Base-by-base conservation (phyloP, 2,888 invertebrate genomes). In the Eledona agricola region DNA sequence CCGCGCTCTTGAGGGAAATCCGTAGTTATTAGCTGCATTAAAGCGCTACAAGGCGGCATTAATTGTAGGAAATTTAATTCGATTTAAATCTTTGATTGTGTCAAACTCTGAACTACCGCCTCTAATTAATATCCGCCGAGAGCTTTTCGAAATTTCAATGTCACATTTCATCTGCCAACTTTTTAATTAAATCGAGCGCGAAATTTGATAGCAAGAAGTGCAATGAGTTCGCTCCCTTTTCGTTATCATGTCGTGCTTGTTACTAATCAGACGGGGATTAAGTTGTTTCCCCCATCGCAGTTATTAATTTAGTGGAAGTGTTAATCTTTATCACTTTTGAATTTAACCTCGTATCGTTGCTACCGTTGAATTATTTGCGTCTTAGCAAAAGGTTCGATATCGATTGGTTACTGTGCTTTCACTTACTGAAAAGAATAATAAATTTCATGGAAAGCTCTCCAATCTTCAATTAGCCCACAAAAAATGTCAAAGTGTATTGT, bases 61-160 rank as follows among this genome's bases (percentile, higher is more conserved):
- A n/a, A n/a, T n/a, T n/a, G n/a, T n/a, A n/a, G n/a, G 7, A 42
- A 42, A 17, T 19, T 20, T 46, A 35, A 46, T 11, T 46, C 35
- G 34, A 46, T 46, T 46, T 17, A 19, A 46, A 20, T 46, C 28
- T 35, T 46, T 35, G 9, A 35, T 26, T 46, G 13, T 13, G 22
- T 35, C 34, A 26, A 49, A 32, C 32, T 32, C 16, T 7, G 11
- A 22, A 22, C 28, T 17, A 35, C 35, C 35, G 13, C 11, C 15
- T 42, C 20, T 43, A 51, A 51, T 51, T 51, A 51, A 51, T 43
- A 35, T 42, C 43, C 42, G 28, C 35, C 42, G 17, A 34, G 22
- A 43, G 51, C 31, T 13, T 26, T 34, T 32, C 35, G 26, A 43
- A 51, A 43, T 43, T 49, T 31, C 12, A 50, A 31, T 40, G 40